These are phyloP conservation scores for Typhlomys cinereus DNA, from an alignment of 2,113 vertebrate genomes.

Conservation along the genomic window DNA sequence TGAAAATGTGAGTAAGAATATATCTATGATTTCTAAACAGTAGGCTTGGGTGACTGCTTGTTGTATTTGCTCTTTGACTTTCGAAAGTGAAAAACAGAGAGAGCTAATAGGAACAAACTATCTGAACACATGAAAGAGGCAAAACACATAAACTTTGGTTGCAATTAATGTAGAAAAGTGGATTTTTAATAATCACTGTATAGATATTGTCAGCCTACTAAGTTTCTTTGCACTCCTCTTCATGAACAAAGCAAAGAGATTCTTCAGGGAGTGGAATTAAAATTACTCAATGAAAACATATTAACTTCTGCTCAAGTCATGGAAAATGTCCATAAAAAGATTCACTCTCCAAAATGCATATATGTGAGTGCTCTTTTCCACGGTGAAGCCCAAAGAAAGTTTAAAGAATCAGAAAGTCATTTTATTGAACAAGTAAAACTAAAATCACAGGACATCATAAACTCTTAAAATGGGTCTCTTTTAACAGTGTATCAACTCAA, in stretches of 20 bases:
- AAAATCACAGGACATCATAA: background rate
- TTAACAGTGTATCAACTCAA: background rate
- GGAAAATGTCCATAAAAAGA: background rate
- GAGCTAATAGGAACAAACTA: background rate
- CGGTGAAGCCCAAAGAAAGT: constrained; percentile 1
- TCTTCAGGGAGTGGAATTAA: background rate
- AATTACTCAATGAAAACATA: background rate
- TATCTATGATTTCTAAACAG: background rate
- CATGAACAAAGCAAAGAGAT: background rate
- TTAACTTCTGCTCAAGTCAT: background rate
- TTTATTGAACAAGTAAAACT: background rate
- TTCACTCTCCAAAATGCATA: background rate
- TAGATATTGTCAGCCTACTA: background rate
- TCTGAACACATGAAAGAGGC: background rate
- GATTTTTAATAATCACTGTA: background rate
- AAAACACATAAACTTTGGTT: background rate
- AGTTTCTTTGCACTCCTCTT: background rate
- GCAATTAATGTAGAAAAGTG: background rate
- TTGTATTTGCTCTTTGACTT: background rate
- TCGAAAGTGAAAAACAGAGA: background rate
- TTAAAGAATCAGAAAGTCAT: background rate
- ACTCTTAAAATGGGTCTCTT: background rate
- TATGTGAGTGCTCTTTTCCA: background rate
- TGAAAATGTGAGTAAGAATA: background rate
- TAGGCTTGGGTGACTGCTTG: background rate